phyloP scores from a whole-genome alignment of 2,888 invertebrate genomes.

The Scotopteryx bipunctaria region DNA sequence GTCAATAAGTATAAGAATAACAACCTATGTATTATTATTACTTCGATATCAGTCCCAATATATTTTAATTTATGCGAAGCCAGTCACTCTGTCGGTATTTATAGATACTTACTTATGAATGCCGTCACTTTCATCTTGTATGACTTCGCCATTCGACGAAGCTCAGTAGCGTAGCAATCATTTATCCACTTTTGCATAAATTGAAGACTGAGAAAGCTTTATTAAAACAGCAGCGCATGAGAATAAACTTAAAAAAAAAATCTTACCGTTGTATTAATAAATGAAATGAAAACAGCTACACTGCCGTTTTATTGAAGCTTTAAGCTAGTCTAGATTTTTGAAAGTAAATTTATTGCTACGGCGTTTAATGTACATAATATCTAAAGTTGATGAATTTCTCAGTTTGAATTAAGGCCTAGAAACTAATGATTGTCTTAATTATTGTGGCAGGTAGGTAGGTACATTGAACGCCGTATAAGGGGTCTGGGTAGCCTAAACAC shows the following conservation, averaged over 20 bases:
- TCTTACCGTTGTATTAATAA: slow-evolving; percentile 26
- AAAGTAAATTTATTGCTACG: slow-evolving; percentile 39
- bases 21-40: slow-evolving; percentile 58
- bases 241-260: slow-evolving; percentile 18
- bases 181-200: slow-evolving; percentile 23
- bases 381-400: too few relatives aligned
- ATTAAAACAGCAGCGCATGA: slow-evolving; percentile 36
- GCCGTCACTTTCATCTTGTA: slow-evolving; percentile 52
- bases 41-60: slow-evolving; percentile 69
- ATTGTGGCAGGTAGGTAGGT: too few relatives aligned
- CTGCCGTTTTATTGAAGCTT: slow-evolving; percentile 47
- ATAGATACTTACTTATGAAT: slow-evolving; percentile 58
- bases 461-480: slow-evolving; percentile 64
- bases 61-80: slow-evolving; percentile 41
- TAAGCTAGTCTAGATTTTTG: slow-evolving; percentile 40
- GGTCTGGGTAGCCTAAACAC: slow-evolving; percentile 72
- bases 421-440: too few relatives aligned
- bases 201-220: slow-evolving; percentile 28
- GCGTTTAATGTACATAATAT: slow-evolving; percentile 68
- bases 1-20: slow-evolving; percentile 70
- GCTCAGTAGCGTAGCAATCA: slow-evolving; percentile 9
- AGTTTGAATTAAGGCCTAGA: too few relatives aligned
- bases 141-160: slow-evolving; percentile 26
- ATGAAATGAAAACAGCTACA: slow-evolving; percentile 36
- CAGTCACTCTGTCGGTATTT: slow-evolving; percentile 47